A percentile compares a stretch with the other conserved stretches of the same genome.
phyloP scores from a whole-genome alignment of 1,140 invertebrate species.

The Araneus ventricosus region DNA sequence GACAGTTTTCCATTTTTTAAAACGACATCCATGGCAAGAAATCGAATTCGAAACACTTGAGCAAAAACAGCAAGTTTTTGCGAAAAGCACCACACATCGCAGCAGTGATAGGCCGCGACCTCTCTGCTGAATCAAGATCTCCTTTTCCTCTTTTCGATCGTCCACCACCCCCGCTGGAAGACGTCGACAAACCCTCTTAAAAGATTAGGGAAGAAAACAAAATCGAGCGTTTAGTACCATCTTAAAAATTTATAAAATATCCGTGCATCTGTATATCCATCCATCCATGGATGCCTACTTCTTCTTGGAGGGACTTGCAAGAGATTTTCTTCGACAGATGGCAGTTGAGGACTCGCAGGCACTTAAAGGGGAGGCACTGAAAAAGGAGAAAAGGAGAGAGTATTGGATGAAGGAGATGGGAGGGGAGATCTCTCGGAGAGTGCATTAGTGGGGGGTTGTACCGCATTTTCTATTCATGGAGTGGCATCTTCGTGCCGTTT shows the following conservation, averaged over 20 bases:
- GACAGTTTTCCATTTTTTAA: too few relatives aligned
- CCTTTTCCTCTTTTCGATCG: neutral
- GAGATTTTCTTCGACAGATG: constrained; percentile 62
- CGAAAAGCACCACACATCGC: neutral
- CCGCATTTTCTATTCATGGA: constrained; percentile 71
- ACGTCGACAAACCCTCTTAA: constrained; percentile 44
- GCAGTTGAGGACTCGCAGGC: constrained; percentile 34
- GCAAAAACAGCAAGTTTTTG: neutral
- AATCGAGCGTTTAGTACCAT: constrained; percentile 49
- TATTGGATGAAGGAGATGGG: constrained; percentile 23
- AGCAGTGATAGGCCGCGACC: neutral
- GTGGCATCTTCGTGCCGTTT: constrained; percentile 46
- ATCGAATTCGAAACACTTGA: constrained; percentile 45
- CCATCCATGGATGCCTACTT: neutral
- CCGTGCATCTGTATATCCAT: neutral
- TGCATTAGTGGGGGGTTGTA: neutral
- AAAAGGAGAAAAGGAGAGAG: constrained; percentile 41
- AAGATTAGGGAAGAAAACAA: constrained; percentile 55
- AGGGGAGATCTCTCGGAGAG: neutral
- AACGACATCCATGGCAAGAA: neutral
- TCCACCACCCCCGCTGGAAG: neutral
- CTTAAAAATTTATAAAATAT: constrained; percentile 69
- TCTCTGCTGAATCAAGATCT: neutral
- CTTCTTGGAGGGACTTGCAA: neutral
- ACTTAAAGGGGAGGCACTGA: neutral